Percentiles rank a stretch among this genome's conserved stretches.
Evolutionary conservation across 2,113 vertebrate species (phyloP).

Genomic region (Leptosomus discolor): DNA sequence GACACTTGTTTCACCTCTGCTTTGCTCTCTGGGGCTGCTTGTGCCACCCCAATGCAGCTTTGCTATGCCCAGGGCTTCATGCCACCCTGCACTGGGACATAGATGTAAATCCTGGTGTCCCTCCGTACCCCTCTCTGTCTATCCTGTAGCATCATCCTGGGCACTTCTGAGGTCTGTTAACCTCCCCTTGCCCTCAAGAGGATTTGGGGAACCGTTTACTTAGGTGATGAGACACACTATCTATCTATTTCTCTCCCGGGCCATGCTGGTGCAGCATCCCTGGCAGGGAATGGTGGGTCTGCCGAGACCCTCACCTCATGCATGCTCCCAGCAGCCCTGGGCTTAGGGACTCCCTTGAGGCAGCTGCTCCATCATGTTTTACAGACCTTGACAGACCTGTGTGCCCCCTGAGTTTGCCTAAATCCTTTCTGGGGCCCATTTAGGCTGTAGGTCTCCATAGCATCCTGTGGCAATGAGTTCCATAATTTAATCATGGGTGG

Average conservation of each 20-base stretch:
- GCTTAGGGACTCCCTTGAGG: background rate
- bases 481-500: background rate
- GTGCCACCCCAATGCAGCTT: background rate
- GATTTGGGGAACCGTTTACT: background rate
- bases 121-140: background rate
- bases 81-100: background rate
- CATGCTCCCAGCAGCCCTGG: fast-evolving
- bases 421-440: conserved; percentile 13
- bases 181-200: background rate
- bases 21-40: background rate
- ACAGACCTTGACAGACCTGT: background rate
- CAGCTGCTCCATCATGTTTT: background rate
- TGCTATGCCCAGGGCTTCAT: background rate
- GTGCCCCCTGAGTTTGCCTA: background rate
- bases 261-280: background rate
- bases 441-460: conserved; percentile 25
- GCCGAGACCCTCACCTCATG: background rate
- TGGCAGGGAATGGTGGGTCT: background rate
- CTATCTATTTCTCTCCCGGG: background rate
- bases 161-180: background rate
- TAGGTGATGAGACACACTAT: background rate
- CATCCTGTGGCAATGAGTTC: background rate
- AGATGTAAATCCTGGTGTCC: background rate
- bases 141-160: background rate
- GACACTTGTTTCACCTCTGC: background rate